Base-by-base conservation (phyloP, 2,888 invertebrate genomes). In the Elegia similella region DNA sequence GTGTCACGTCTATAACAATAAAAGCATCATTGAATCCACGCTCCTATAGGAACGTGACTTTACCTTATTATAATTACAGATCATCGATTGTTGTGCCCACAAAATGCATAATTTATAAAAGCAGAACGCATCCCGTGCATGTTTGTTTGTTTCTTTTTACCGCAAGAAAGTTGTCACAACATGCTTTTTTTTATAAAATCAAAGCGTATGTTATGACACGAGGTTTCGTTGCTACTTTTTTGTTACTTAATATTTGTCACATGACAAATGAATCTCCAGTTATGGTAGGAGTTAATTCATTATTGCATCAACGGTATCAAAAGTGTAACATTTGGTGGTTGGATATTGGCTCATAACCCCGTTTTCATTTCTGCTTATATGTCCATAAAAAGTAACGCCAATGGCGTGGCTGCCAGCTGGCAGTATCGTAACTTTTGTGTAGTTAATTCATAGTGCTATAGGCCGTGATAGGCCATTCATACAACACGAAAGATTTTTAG, bases 1-100 rank as follows among this genome's bases (percentile, higher is more conserved):
- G 17, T 50, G 50, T 50, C 34, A 17, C 8, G 34, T 48, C 17
- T 42, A 13, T 17, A 42, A 48, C 34, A 42, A 23, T 47, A 42
- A 55, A 23, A 53, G 44, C 42, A 42, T 46, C 55, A 34, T 52
- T 32, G 55, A 46, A 44, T 47, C 66, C 34, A 50, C 34, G 43
- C 43, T 54, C 43, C 16, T 43, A 54, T 53, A 42, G 69, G 80
- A 80, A 81, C 82, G 81, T 84, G 83, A 83, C 81, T 73, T 73
- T 70, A 68, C 76, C 86, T 84, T 85, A 89, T 90, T 90, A 88
- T 83, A 89, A 89, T 90, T 84, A 88, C 88, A 89, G 83, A 89
- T 89, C 76, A 84, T 86, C 84, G 86, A 87, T 89, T 88, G 88
- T 89, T 87, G 82, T 76, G 80, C 72, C 76, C 81, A 80, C 84